Conservation (phyloP, 2,113 vertebrate species). For the Hystrix brachyura region DNA sequence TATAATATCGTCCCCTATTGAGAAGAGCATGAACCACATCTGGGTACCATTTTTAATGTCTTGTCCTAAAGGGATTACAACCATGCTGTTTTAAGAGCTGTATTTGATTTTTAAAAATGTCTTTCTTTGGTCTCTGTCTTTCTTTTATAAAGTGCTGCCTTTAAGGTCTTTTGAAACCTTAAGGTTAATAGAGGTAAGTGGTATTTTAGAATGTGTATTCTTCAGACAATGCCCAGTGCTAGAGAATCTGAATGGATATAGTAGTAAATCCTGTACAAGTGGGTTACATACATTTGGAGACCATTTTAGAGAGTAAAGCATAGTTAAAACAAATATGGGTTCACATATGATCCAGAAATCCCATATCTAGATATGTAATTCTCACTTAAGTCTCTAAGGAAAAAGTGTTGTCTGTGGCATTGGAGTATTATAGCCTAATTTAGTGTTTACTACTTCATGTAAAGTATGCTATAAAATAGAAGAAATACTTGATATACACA, state of each 20-base stretch:
- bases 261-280: not conserved
- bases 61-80: not conserved
- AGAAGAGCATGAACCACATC: not conserved
- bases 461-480: not conserved
- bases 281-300: not conserved
- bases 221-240: not conserved
- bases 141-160: not conserved
- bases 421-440: not conserved
- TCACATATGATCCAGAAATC: not conserved
- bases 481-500: not conserved
- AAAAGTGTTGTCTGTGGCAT: not conserved
- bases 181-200: not conserved
- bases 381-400: not conserved
- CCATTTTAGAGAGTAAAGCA: not conserved
- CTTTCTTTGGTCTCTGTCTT: not conserved
- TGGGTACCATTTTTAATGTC: not conserved
- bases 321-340: not conserved
- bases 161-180: not conserved
- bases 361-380: not conserved
- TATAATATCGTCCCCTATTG: not conserved
- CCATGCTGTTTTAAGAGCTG: not conserved
- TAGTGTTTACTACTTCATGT: not conserved
- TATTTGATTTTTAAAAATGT: slow-evolving; percentile 7
- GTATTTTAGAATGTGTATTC: slow-evolving; percentile 14
- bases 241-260: not conserved